Evolutionary conservation across 2,113 vertebrate genomes (phyloP).

Genomic region (Passer montanus): DNA sequence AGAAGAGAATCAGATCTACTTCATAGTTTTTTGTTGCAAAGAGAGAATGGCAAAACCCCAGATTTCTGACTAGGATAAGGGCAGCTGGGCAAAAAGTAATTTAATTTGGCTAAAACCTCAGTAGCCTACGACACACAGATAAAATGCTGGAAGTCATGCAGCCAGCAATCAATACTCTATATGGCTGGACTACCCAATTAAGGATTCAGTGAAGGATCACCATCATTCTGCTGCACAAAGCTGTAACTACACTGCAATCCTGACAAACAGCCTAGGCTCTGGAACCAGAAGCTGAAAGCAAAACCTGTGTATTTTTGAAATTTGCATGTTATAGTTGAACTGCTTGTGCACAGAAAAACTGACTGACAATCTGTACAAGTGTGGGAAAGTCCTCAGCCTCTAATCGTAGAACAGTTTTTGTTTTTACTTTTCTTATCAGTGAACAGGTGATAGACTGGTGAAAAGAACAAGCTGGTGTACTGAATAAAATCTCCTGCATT

Average conservation of each 20-base stretch:
- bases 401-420: not conserved
- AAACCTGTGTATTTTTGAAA: not conserved
- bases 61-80: not conserved
- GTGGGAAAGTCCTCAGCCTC: rapidly evolving
- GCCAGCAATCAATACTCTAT: not conserved
- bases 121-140: not conserved
- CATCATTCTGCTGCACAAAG: not conserved
- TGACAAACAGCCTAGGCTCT: not conserved
- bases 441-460: not conserved
- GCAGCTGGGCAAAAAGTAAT: not conserved
- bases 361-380: rapidly evolving
- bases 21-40: not conserved
- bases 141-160: not conserved
- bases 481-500: not conserved
- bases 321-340: not conserved
- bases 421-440: not conserved
- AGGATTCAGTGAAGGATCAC: not conserved
- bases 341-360: not conserved
- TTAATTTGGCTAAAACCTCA: not conserved
- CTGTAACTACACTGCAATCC: not conserved
- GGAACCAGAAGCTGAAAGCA: not conserved
- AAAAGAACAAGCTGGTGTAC: not conserved
- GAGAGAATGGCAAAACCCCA: not conserved
- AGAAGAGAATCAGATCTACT: not conserved
- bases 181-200: not conserved